phyloP scores from a whole-genome alignment of 1,140 invertebrate genomes.

The Oncopodura yosiiana region DNA sequence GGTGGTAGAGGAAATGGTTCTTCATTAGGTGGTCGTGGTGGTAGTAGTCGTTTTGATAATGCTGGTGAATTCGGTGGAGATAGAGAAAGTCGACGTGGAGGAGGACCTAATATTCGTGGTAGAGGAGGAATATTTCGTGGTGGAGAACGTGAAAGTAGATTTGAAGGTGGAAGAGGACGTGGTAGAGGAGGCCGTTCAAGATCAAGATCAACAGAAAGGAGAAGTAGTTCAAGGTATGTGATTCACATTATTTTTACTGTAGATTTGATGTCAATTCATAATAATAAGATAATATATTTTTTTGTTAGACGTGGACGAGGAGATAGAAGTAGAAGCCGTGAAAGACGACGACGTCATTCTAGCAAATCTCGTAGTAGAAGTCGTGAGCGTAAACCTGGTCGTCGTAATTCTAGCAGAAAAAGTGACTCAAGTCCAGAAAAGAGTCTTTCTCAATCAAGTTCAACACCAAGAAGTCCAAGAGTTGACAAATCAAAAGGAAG shows the following conservation, averaged over 20 bases:
- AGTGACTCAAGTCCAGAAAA: conserved; percentile 11
- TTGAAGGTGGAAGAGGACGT: conserved; percentile 28
- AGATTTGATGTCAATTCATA: neutral
- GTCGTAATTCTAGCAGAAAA: conserved; percentile 2
- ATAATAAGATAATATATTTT: neutral
- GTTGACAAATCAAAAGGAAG: conserved; percentile 1
- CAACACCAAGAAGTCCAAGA: neutral
- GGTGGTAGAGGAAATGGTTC: conserved; percentile 31
- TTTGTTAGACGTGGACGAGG: conserved; percentile 5
- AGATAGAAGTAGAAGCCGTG: conserved; percentile 28
- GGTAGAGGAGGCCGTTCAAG: conserved; percentile 27
- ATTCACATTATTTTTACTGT: neutral
- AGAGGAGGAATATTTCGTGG: conserved; percentile 35
- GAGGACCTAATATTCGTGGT: conserved; percentile 25
- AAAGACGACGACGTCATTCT: conserved; percentile 12
- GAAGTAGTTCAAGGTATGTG: conserved; percentile 3
- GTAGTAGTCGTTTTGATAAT: conserved; percentile 3
- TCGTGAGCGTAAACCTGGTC: neutral
- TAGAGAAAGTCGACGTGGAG: conserved; percentile 19
- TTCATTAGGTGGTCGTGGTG: conserved; percentile 29
- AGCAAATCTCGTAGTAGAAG: neutral
- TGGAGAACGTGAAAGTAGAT: conserved; percentile 28
- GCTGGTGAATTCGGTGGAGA: conserved; percentile 10
- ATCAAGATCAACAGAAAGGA: conserved; percentile 19
- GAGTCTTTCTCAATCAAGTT: neutral